phyloP scores from a whole-genome alignment of 2,113 vertebrate species.

The Seriola aureovittata region DNA sequence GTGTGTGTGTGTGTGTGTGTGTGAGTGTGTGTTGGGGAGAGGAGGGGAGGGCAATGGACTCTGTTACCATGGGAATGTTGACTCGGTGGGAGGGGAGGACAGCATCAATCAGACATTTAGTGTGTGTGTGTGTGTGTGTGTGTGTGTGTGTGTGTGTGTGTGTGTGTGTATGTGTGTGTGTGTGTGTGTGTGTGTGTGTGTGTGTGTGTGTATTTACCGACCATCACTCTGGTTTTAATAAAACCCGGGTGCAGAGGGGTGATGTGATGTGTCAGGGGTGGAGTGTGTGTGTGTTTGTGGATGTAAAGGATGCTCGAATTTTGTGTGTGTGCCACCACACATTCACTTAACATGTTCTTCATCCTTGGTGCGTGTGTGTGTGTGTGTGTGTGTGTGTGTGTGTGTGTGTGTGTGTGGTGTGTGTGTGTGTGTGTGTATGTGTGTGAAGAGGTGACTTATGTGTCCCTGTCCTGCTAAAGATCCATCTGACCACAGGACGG shows the following conservation, averaged over 20 bases:
- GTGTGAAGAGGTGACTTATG: slow-evolving; percentile 68
- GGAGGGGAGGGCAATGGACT: slow-evolving; percentile 17
- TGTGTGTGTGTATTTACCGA: slow-evolving; percentile 48
- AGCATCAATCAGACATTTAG: slow-evolving; percentile 64
- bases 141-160: slow-evolving; percentile 27
- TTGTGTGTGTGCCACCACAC: background rate
- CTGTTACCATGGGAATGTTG: slow-evolving; percentile 75
- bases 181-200: slow-evolving; percentile 19
- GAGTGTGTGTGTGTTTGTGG: slow-evolving; percentile 33
- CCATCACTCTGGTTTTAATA: slow-evolving; percentile 80
- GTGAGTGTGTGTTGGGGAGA: slow-evolving; percentile 10
- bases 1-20: slow-evolving; percentile 31
- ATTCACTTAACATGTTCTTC: slow-evolving; percentile 24
- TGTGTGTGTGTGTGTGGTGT: slow-evolving; percentile 33
- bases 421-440: slow-evolving; percentile 36
- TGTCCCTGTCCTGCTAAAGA: slow-evolving; percentile 65
- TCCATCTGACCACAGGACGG: slow-evolving; percentile 61
- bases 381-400: slow-evolving; percentile 26
- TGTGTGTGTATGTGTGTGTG: slow-evolving; percentile 28
- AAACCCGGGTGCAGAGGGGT: slow-evolving; percentile 52
- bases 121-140: slow-evolving; percentile 37
- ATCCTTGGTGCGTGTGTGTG: slow-evolving; percentile 27
- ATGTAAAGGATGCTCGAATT: background rate
- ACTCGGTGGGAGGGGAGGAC: slow-evolving; percentile 41
- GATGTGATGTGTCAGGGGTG: slow-evolving; percentile 64